phyloP scores from a whole-genome alignment of 2,113 vertebrate genomes.

The Eudyptes chrysolophus region DNA sequence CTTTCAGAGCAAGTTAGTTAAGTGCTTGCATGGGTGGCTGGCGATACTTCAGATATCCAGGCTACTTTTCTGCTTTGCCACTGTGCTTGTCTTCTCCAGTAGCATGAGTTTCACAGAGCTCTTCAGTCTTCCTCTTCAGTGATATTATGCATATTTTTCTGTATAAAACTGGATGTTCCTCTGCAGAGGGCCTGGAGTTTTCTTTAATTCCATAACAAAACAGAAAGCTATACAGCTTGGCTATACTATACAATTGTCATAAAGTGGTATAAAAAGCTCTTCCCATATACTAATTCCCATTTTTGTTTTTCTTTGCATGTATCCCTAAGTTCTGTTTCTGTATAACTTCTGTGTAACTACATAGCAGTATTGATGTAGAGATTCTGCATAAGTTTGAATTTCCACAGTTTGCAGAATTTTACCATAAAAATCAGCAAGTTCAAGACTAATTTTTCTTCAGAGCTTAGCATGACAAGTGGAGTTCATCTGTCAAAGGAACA shows the following conservation, averaged over 20 bases:
- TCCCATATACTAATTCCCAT: not conserved
- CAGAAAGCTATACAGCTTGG: not conserved
- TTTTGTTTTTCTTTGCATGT: not conserved
- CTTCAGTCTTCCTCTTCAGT: not conserved
- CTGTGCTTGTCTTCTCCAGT: not conserved
- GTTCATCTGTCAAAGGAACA: not conserved
- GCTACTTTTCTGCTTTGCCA: not conserved
- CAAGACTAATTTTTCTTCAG: not conserved
- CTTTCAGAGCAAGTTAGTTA: not conserved
- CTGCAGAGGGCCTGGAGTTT: not conserved
- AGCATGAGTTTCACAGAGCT: not conserved
- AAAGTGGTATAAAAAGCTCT: not conserved
- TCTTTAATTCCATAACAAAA: not conserved
- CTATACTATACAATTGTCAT: not conserved
- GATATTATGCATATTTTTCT: not conserved
- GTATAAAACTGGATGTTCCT: not conserved
- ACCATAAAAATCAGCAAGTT: not conserved
- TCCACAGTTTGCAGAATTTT: not conserved
- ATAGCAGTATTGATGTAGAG: not conserved
- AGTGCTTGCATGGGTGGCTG: not conserved
- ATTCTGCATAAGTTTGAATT: not conserved
- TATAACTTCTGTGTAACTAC: not conserved
- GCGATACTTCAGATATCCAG: not conserved
- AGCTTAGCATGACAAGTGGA: not conserved
- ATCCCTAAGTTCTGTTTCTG: not conserved